Evolutionary conservation across 2,797 vertebrate species (phyloP).

Genomic region (Pseudomugil tenellus): DNA sequence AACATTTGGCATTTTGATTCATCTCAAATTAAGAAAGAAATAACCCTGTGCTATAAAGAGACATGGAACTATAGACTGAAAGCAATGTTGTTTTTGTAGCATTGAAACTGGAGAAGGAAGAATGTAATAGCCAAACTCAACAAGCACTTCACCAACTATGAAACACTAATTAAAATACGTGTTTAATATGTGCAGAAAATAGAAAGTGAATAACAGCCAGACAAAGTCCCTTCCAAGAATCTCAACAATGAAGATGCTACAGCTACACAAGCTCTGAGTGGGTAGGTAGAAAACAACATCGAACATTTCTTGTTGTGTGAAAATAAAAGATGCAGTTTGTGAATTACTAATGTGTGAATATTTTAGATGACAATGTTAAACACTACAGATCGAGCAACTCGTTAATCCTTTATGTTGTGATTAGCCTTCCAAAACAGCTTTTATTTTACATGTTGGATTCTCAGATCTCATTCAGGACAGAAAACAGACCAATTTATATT

Average conservation of each 20-base stretch:
- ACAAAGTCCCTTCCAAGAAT: neutral
- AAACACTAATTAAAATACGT: neutral
- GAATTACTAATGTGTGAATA: neutral
- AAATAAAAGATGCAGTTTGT: neutral
- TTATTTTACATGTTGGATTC: neutral
- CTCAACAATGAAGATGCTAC: neutral
- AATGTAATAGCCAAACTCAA: neutral
- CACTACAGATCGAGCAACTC: neutral
- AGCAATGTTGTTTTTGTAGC: neutral
- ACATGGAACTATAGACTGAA: neutral
- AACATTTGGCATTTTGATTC: neutral
- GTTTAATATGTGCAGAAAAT: neutral
- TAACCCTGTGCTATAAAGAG: neutral
- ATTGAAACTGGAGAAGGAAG: neutral
- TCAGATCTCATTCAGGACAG: neutral
- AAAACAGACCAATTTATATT: neutral
- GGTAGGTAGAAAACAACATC: neutral
- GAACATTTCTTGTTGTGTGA: neutral
- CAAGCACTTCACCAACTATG: neutral
- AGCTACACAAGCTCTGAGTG: neutral
- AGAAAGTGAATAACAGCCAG: neutral
- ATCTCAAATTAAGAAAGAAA: neutral
- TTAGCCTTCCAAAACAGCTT: neutral
- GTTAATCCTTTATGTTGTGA: neutral
- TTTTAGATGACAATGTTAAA: neutral